These are phyloP conservation scores for Clitarchus hookeri DNA, from an alignment of 2,888 invertebrate species.

Conservation along the genomic window DNA sequence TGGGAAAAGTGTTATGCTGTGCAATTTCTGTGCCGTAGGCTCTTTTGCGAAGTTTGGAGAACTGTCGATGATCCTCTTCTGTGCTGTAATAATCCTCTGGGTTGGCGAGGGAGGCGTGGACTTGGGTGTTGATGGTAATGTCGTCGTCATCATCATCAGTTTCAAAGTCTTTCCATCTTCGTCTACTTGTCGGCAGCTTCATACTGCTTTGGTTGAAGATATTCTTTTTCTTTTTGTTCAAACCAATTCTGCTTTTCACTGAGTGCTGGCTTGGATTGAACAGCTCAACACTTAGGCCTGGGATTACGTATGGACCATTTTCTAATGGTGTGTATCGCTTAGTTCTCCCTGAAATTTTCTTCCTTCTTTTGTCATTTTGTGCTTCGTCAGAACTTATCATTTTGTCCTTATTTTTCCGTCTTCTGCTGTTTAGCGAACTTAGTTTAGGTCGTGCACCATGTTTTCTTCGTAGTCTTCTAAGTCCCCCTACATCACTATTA, in stretches of 20 bases:
- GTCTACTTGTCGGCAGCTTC: not conserved
- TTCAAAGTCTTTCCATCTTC: not conserved
- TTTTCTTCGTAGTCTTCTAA: not conserved
- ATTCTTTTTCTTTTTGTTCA: not conserved
- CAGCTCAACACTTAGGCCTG: not conserved
- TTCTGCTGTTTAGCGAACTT: not conserved
- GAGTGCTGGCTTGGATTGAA: not conserved
- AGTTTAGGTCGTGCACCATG: not conserved
- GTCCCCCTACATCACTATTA: not conserved
- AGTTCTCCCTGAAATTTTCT: not conserved
- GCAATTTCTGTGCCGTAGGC: not conserved
- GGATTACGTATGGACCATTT: conserved; percentile 19
- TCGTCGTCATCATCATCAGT: not conserved
- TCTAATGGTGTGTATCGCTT: conserved; percentile 16
- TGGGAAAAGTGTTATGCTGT: not conserved
- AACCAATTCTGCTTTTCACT: not conserved
- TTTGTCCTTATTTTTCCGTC: not conserved
- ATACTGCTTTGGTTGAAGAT: not conserved
- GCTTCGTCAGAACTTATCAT: not conserved
- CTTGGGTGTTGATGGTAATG: not conserved
- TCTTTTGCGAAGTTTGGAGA: not conserved
- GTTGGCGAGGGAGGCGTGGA: not conserved
- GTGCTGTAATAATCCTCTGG: not conserved
- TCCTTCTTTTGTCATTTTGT: not conserved
- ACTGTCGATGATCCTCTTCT: not conserved